These are phyloP conservation scores for Epinephelus cyanopodus DNA, from an alignment of 2,113 vertebrate genomes.

Conservation along the genomic window DNA sequence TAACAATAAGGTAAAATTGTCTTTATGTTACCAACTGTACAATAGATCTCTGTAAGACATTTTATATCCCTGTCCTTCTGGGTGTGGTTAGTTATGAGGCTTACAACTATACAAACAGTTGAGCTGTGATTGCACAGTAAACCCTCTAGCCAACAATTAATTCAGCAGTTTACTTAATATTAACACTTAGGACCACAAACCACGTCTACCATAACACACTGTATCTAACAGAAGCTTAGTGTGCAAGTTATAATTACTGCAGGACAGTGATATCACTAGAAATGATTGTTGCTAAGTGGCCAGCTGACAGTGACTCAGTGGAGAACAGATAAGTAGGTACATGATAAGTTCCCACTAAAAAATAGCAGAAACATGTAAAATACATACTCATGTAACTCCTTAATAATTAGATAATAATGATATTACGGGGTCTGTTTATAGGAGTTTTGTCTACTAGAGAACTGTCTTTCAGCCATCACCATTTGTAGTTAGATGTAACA, in stretches of 20 bases:
- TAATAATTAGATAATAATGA: not conserved
- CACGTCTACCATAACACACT: not conserved
- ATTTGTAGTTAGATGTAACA: not conserved
- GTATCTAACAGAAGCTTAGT: not conserved
- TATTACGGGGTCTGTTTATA: not conserved
- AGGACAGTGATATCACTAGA: too few relatives aligned
- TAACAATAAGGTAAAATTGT: too few relatives aligned
- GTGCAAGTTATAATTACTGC: not conserved
- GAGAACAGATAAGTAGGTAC: not conserved
- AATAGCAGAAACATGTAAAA: too few relatives aligned
- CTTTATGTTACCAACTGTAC: too few relatives aligned
- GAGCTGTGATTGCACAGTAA: too few relatives aligned
- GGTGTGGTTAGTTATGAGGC: too few relatives aligned
- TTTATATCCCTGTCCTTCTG: too few relatives aligned
- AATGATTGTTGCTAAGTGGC: not conserved
- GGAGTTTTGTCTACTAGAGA: not conserved
- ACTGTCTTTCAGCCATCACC: not conserved
- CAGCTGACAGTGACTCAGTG: not conserved
- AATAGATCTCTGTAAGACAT: too few relatives aligned
- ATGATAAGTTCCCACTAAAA: not conserved
- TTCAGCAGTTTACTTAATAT: not conserved
- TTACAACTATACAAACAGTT: too few relatives aligned
- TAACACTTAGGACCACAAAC: too few relatives aligned
- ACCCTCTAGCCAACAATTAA: too few relatives aligned
- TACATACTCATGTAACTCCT: not conserved